phyloP scores from a whole-genome alignment of 1,140 invertebrate species.

The Camponotus vicinus region DNA sequence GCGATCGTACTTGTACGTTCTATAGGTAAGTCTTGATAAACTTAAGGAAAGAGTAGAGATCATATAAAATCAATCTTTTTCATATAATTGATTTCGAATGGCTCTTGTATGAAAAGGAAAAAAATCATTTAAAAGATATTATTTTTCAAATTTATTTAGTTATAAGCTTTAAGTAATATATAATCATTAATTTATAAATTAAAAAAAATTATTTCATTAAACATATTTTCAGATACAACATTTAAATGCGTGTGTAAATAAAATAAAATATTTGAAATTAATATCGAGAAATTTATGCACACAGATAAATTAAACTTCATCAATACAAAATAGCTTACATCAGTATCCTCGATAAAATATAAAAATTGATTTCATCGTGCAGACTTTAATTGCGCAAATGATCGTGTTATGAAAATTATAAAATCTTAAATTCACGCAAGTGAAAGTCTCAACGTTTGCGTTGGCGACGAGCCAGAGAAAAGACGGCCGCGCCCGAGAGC shows the following conservation, averaged over 20 bases:
- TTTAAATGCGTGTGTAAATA: background rate
- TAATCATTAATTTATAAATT: background rate
- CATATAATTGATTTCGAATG: too few species aligned
- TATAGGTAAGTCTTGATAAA: conserved; percentile 27
- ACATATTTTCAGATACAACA: background rate
- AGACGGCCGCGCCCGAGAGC: conserved; percentile 25
- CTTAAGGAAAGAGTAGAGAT: background rate
- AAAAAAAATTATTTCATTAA: conserved; percentile 1
- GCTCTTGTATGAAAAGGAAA: too few species aligned
- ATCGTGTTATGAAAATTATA: conserved; percentile 8
- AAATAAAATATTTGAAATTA: background rate
- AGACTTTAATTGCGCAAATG: conserved; percentile 51
- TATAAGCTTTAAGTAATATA: background rate
- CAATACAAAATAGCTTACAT: background rate
- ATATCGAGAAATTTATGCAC: background rate
- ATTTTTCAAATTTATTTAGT: background rate
- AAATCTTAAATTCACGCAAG: conserved; percentile 33
- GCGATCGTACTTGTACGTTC: background rate
- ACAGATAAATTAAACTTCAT: background rate
- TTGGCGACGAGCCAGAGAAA: conserved; percentile 64
- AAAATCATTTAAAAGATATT: background rate
- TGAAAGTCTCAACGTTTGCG: conserved; percentile 65
- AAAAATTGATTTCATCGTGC: background rate
- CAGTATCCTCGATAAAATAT: background rate
- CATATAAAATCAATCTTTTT: conserved; percentile 8